Conservation (phyloP, 1,140 invertebrate genomes). For the Doryteuthis pealeii region DNA sequence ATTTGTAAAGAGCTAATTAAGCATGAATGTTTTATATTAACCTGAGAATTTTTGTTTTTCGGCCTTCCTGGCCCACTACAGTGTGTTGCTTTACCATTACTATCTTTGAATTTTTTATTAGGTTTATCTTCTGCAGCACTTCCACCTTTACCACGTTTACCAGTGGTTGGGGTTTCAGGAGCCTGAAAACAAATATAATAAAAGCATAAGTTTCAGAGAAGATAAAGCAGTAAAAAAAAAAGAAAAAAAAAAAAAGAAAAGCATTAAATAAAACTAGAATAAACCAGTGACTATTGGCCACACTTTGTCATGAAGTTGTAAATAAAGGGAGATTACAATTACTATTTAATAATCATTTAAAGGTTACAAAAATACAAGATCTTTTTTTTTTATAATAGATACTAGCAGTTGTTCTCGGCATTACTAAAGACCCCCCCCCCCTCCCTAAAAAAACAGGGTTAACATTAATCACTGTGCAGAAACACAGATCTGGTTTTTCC, state of each 20-base stretch:
- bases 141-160: conserved; percentile 53
- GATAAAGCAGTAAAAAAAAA: not conserved
- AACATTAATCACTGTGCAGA: no score
- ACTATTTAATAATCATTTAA: no score
- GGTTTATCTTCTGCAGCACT: conserved; percentile 47
- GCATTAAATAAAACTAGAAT: not conserved
- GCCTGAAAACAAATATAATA: no score
- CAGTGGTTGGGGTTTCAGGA: conserved; percentile 38
- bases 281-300: no score
- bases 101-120: conserved; percentile 58
- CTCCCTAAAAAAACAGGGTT: no score
- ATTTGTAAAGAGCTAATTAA: not conserved
- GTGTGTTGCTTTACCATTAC: conserved; percentile 43
- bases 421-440: no score
- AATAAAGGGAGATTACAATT: no score
- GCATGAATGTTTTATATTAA: conserved; percentile 11
- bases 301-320: no score
- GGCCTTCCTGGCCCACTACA: conserved; percentile 30
- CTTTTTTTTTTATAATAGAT: no score
- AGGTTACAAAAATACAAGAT: no score
- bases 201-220: conserved; percentile 6
- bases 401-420: no score
- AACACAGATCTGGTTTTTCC: no score
- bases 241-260: not conserved
- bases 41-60: conserved; percentile 49